A percentile compares a stretch with the other conserved stretches of the same genome.
These are phyloP conservation scores for Dinothrombium tinctorium DNA, from an alignment of 1,140 invertebrate species.

Conservation along the genomic window DNA sequence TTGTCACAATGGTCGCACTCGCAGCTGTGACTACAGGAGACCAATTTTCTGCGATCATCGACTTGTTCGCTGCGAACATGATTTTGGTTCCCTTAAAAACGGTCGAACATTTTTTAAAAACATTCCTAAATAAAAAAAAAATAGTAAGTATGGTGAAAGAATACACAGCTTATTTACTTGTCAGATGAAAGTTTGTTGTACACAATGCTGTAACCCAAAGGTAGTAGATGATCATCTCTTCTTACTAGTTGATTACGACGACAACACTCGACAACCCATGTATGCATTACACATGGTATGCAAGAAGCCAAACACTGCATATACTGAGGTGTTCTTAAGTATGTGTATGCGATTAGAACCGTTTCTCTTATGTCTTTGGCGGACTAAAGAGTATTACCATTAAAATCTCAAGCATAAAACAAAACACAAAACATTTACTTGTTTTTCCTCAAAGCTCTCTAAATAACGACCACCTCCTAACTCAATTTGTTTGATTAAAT, in stretches of 20 bases:
- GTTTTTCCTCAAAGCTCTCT: conserved; percentile 17
- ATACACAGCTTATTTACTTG: conserved; percentile 1
- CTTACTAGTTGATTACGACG: conserved; percentile 14
- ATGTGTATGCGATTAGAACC: conserved; percentile 20
- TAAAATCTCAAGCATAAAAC: too few relatives aligned
- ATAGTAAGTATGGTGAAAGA: not conserved
- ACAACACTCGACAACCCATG: conserved; percentile 21
- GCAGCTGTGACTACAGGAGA: conserved; percentile 18
- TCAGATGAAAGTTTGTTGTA: conserved; percentile 15
- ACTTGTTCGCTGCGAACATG: conserved; percentile 15
- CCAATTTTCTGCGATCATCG: conserved; percentile 19
- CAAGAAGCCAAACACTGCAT: conserved; percentile 22
- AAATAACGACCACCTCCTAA: conserved; percentile 19
- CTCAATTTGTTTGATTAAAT: conserved; percentile 18
- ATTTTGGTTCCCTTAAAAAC: conserved; percentile 16
- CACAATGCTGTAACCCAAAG: conserved; percentile 21
- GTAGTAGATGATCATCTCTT: conserved; percentile 19
- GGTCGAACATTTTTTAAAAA: conserved; percentile 11
- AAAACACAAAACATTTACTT: conserved; percentile 13
- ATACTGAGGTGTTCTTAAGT: conserved; percentile 22
- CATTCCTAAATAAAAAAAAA: conserved; percentile 6
- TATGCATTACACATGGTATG: conserved; percentile 21
- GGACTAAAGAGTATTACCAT: too few relatives aligned
- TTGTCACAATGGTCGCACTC: conserved; percentile 12
- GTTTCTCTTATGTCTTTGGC: conserved; percentile 11